A percentile compares a stretch with the other conserved stretches of the same genome.
phyloP scores from a whole-genome alignment of 2,113 vertebrate genomes.

The Isurus oxyrinchus region DNA sequence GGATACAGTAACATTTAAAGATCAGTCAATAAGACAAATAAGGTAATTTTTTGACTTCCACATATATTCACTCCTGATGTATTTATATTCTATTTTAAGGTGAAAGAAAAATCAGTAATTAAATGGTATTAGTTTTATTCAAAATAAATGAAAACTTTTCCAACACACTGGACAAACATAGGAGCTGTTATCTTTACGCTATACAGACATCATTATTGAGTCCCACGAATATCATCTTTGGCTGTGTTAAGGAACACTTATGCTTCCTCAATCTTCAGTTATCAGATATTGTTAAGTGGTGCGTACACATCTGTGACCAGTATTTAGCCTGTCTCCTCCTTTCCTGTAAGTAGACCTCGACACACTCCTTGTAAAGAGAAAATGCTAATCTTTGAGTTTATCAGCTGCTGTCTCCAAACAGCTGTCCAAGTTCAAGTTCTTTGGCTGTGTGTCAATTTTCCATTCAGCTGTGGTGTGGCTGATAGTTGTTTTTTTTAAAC shows the following conservation, averaged over 20 bases:
- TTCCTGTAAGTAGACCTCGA: constrained; percentile 22
- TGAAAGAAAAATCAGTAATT: background rate
- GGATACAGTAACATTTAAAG: background rate
- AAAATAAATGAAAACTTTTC: constrained; percentile 31
- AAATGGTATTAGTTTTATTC: constrained; percentile 25
- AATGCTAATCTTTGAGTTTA: constrained; percentile 33
- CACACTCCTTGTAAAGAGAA: constrained; percentile 29
- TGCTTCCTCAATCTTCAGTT: constrained; percentile 20
- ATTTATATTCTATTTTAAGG: background rate
- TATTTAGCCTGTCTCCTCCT: constrained; percentile 24
- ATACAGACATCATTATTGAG: background rate
- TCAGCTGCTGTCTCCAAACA: constrained; percentile 46
- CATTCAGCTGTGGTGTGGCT: constrained; percentile 34
- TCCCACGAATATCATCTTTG: constrained; percentile 13
- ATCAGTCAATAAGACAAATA: background rate
- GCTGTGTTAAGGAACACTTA: background rate
- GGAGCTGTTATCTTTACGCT: background rate
- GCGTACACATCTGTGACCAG: constrained; percentile 12
- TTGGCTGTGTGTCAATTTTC: constrained; percentile 29
- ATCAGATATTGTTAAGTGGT: constrained; percentile 23
- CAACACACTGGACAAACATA: background rate
- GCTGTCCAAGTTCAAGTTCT: constrained; percentile 37
- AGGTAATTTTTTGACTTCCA: background rate
- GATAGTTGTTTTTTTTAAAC: constrained; percentile 46
- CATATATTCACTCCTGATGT: background rate